phyloP scores from a whole-genome alignment of 2,797 vertebrate genomes.

The Florisuga fusca region DNA sequence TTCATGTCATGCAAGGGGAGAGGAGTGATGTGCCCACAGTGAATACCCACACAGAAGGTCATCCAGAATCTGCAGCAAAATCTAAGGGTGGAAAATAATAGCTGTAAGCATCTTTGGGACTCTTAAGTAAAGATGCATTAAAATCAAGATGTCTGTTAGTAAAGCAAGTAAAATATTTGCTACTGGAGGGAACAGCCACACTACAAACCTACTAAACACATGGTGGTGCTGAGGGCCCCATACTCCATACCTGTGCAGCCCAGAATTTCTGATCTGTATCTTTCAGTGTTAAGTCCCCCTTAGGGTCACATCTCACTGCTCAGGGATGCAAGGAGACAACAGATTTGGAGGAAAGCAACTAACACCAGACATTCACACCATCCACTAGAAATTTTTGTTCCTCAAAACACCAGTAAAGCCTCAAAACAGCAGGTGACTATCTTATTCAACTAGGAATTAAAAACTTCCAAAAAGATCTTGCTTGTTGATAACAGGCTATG shows the following conservation, averaged over 20 bases:
- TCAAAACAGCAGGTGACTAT: not conserved
- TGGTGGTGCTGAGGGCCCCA: not conserved
- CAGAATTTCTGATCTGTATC: not conserved
- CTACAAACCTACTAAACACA: not conserved
- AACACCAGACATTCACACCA: not conserved
- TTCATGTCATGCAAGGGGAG: conserved; percentile 71
- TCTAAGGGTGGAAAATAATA: not conserved
- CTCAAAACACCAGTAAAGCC: not conserved
- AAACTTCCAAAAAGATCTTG: not conserved
- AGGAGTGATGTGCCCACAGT: conserved; percentile 52
- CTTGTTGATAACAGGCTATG: not conserved
- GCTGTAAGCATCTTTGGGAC: not conserved
- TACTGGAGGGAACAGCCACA: not conserved
- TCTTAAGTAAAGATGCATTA: not conserved
- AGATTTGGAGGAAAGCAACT: not conserved
- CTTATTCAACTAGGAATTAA: not conserved
- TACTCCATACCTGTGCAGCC: not conserved
- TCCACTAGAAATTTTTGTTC: not conserved
- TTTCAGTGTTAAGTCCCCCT: not conserved
- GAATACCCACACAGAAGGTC: conserved; percentile 62
- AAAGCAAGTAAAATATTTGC: not conserved
- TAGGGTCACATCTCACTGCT: not conserved
- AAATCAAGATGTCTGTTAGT: not conserved
- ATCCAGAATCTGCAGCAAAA: not conserved
- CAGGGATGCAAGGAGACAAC: not conserved